phyloP scores from a whole-genome alignment of 2,113 vertebrate genomes.

The Nansenia antarctica region DNA sequence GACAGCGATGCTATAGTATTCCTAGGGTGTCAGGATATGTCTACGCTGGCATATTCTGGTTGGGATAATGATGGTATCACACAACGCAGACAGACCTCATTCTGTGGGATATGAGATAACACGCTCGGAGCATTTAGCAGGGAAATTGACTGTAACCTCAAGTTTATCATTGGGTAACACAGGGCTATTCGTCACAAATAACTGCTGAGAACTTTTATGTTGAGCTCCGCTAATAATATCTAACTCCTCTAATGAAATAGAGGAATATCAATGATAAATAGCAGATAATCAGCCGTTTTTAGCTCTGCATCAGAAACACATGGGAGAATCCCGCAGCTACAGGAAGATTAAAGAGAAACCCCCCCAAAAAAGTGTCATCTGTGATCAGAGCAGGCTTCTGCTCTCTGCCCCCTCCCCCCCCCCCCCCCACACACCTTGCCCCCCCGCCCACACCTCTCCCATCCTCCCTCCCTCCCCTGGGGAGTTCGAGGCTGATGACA shows the following conservation, averaged over 20 bases:
- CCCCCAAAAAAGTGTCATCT: constrained; percentile 26
- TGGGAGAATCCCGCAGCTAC: no score
- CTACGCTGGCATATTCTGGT: constrained; percentile 22
- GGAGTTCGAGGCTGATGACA: constrained; percentile 65
- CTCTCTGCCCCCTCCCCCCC: constrained; percentile 55
- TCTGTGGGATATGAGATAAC: no score
- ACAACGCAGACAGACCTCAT: neutral
- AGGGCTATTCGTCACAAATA: no score
- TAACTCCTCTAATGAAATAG: no score
- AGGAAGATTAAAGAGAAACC: constrained; percentile 2
- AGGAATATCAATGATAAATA: no score
- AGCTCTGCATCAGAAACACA: no score
- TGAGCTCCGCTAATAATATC: no score
- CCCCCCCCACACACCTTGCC: constrained; percentile 35
- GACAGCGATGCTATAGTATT: constrained; percentile 16
- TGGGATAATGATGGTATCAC: constrained; percentile 29
- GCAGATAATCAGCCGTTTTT: no score
- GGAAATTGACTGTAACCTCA: no score
- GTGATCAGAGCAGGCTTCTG: constrained; percentile 63
- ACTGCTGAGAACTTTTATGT: no score
- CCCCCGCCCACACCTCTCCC: constrained; percentile 18
- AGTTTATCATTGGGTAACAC: no score
- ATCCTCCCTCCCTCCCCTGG: constrained; percentile 24
- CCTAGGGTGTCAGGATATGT: constrained; percentile 11
- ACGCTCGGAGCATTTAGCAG: no score